These are phyloP conservation scores for Mycetomoellerius zeteki DNA, from an alignment of 1,140 invertebrate species.

Conservation along the genomic window DNA sequence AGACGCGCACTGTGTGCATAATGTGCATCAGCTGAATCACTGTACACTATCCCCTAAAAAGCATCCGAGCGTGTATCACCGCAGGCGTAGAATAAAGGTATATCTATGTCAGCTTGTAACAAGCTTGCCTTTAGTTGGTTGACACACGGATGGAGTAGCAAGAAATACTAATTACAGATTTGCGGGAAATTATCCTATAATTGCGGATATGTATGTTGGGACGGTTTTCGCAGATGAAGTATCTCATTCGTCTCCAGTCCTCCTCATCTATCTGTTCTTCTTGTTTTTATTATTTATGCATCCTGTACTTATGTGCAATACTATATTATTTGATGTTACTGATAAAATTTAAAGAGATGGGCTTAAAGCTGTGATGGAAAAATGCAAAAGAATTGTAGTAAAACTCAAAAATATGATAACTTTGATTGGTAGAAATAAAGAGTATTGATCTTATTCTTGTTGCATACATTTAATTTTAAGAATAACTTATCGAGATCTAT, in stretches of 20 bases:
- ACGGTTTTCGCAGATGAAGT: slow-evolving; percentile 27
- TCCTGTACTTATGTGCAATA: neutral
- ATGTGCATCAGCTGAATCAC: slow-evolving; percentile 50
- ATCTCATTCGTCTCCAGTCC: neutral
- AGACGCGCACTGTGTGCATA: slow-evolving; percentile 43
- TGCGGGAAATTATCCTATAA: slow-evolving; percentile 33
- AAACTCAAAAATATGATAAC: neutral
- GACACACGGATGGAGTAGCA: neutral
- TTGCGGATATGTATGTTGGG: neutral
- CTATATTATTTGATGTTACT: neutral
- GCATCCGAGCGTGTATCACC: slow-evolving; percentile 31
- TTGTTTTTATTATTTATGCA: neutral
- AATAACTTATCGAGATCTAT: neutral
- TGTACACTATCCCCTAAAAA: slow-evolving; percentile 41
- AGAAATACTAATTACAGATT: slow-evolving; percentile 54
- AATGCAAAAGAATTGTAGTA: neutral
- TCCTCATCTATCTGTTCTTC: neutral
- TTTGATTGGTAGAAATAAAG: neutral
- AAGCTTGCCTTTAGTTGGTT: neutral
- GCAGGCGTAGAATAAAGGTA: slow-evolving; percentile 29
- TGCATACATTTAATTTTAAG: neutral
- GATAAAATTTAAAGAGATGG: neutral
- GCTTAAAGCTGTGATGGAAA: neutral
- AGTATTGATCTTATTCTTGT: neutral
- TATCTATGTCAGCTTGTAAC: slow-evolving; percentile 32